Base-by-base conservation (phyloP, 1,140 invertebrate species). In the Aphaenogaster floridana region DNA sequence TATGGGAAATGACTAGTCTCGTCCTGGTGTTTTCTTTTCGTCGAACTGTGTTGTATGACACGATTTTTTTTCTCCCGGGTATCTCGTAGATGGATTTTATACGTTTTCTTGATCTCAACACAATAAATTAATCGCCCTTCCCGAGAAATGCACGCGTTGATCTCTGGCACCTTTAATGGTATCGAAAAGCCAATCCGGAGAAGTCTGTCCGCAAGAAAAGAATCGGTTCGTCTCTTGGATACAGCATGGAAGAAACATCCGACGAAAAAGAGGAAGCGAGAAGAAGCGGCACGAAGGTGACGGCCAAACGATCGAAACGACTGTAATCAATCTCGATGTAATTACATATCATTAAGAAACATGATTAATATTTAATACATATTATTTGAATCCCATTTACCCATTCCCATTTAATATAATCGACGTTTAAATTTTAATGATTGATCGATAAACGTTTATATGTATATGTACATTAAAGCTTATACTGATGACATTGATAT, bases 81-180 rank as follows among this genome's bases (percentile, higher is more conserved):
- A 17, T 78, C 34, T 39, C 13, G 34, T 17, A 17, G 5, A 9
- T 36, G 7, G 61, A 68, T 68, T 52, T 79, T 7, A 6, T 64
- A 21, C 13, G 3, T 57, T 81, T 63, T 17, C 34, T 76, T 13
- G 17, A 21, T 64, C 42, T 61, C 9, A 17, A 39, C 7, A 9
- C 42, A 21, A 76, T 76, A 59, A 84, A 84, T 84, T 63, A 61
- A 84, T 39, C 42, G 42, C 13, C 57, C 45, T 84, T 84, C 71
- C 17, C 57, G 17, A 42, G 69, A 76, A 84, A 42, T 9, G 17
- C 63, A 50, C 80, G 34, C 69, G 54, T 52, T 9, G 79, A 59
- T 54, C 50, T 61, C 54, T 7, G 28, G 54, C 69, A 76, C 81
- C 81, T 76, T 84, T 84, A 84, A 84, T 84, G 81, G 81, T 76